phyloP scores from a whole-genome alignment of 37 sponge, comb jelly and placozoan species.

The Dysidea cf. avara region DNA sequence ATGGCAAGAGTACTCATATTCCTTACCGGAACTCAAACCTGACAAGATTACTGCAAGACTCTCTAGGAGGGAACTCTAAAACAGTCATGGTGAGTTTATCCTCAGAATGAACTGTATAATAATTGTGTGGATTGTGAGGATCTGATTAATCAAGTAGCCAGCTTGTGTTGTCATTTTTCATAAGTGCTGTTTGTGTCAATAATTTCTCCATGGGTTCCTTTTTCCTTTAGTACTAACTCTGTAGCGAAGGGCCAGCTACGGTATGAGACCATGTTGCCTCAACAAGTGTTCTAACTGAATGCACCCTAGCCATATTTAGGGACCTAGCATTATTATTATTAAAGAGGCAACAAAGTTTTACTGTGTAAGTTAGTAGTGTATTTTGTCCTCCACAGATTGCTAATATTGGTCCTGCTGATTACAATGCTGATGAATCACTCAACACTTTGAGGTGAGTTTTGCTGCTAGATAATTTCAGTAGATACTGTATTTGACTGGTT shows the following conservation, averaged over 20 bases:
- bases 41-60: constrained; percentile 95
- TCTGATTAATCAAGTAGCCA: background rate
- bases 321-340: no score
- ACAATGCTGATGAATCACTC: constrained; percentile 92
- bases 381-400: constrained; percentile 68
- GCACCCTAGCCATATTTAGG: no score
- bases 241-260: no score
- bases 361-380: background rate
- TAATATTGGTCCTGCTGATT: constrained; percentile 94
- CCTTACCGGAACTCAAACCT: constrained; percentile 97
- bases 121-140: background rate
- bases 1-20: constrained; percentile 86
- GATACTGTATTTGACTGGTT: no score
- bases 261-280: no score
- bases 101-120: background rate
- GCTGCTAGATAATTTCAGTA: no score
- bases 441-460: constrained; percentile 86
- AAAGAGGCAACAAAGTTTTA: no score
- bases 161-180: background rate
- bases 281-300: no score
- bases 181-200: background rate
- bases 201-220: no score
- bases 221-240: no score
- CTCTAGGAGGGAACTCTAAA: constrained; percentile 97
- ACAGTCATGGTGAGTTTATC: constrained; percentile 89